Conservation (phyloP, 2,797 vertebrate species). For the Ctenosaura bakeri region DNA sequence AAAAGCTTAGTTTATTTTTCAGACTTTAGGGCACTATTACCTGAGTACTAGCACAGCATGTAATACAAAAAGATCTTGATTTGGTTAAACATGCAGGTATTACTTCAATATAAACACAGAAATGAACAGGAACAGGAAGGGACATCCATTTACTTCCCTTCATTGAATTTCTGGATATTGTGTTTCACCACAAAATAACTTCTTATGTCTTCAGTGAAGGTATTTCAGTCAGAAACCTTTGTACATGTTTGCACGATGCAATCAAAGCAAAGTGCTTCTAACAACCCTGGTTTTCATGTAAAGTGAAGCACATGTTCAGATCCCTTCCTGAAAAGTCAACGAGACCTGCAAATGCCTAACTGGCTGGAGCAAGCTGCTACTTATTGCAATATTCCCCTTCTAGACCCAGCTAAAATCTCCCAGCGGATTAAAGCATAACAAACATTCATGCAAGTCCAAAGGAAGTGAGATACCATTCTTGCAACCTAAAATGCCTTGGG, state of each 20-base stretch:
- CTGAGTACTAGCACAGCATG: slow-evolving; percentile 25
- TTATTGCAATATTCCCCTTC: neutral
- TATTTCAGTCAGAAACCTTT: neutral
- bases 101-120: slow-evolving; percentile 25
- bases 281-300: neutral
- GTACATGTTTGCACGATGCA: neutral
- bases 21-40: neutral
- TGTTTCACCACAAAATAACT: neutral
- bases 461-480: neutral
- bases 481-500: neutral
- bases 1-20: neutral
- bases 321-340: neutral
- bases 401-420: neutral
- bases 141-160: slow-evolving; percentile 17
- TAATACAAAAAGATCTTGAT: slow-evolving; percentile 13
- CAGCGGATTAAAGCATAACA: neutral
- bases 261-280: neutral
- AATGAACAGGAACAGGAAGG: neutral
- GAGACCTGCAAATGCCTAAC: neutral
- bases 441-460: neutral
- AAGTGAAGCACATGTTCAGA: neutral
- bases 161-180: neutral
- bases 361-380: neutral
- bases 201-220: neutral
- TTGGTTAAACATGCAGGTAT: neutral